Percentiles rank a stretch among this genome's conserved stretches.
Conservation (phyloP, 2,113 vertebrate genomes). For the Campylomormyrus tamandua region DNA sequence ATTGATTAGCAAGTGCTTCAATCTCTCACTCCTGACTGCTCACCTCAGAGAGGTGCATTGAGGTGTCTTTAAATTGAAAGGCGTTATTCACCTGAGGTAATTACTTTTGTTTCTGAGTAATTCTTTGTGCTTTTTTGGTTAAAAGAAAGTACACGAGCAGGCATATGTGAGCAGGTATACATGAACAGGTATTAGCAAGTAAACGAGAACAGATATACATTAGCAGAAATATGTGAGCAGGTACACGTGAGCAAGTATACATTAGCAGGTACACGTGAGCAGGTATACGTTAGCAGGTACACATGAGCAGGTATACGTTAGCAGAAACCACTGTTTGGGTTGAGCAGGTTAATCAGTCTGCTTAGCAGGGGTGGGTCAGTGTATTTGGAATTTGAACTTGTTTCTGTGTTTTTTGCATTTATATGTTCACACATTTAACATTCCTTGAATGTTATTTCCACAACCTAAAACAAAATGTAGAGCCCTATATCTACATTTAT, state of each 20-base stretch:
- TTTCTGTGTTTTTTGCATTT: background rate
- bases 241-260: background rate
- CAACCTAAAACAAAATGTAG: background rate
- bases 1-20: background rate
- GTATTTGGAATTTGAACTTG: background rate
- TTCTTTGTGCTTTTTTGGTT: background rate
- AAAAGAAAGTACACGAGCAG: background rate
- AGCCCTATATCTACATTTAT: background rate
- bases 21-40: background rate
- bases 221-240: background rate
- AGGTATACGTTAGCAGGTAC: background rate
- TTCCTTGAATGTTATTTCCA: background rate
- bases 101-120: background rate
- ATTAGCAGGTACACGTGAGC: background rate
- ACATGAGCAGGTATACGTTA: background rate
- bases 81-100: slow-evolving; percentile 11
- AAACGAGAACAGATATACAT: background rate
- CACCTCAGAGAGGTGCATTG: background rate
- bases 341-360: background rate
- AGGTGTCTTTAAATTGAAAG: background rate
- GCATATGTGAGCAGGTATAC: background rate
- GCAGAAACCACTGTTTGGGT: background rate
- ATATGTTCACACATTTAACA: background rate
- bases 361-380: background rate
- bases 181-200: background rate